Percentiles rank a stretch among this genome's conserved stretches.
Conservation (phyloP, 1,140 invertebrate species). For the Hirudo medicinalis region DNA sequence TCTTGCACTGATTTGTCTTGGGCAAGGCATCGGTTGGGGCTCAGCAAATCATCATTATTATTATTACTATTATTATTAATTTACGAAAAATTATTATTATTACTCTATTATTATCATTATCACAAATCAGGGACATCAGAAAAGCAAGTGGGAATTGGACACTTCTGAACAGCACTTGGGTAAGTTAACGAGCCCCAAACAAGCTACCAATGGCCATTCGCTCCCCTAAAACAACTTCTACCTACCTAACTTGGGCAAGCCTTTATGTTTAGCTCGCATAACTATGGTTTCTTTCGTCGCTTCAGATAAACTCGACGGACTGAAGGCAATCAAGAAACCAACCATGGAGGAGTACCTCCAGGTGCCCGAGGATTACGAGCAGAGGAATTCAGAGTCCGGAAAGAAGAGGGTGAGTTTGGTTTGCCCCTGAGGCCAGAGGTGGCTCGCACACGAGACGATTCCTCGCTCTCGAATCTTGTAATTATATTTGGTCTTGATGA, state of each 20-base stretch:
- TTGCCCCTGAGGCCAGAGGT: neutral
- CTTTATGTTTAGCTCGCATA: no score
- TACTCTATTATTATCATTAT: neutral
- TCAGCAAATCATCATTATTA: neutral
- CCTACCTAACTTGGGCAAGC: no score
- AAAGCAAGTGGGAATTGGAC: conserved; percentile 56
- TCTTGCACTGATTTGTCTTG: neutral
- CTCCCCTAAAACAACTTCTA: no score
- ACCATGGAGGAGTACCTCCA: conserved; percentile 76
- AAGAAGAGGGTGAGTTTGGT: conserved; percentile 55
- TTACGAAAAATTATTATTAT: neutral
- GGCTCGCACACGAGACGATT: no score
- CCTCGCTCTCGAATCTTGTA: no score
- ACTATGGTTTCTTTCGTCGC: conserved; percentile 27
- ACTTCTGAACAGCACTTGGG: conserved; percentile 51
- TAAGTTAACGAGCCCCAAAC: conserved; percentile 37
- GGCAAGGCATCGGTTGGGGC: neutral
- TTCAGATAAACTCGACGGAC: conserved; percentile 75
- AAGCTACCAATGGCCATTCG: no score
- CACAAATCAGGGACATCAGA: conserved; percentile 31
- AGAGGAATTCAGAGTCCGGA: conserved; percentile 55
- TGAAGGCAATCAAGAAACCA: conserved; percentile 43
- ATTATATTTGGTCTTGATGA: no score
- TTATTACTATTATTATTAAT: neutral
- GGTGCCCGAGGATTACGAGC: conserved; percentile 61